Conservation (phyloP, 23 tunicate species). For the Diplosoma virens region DNA sequence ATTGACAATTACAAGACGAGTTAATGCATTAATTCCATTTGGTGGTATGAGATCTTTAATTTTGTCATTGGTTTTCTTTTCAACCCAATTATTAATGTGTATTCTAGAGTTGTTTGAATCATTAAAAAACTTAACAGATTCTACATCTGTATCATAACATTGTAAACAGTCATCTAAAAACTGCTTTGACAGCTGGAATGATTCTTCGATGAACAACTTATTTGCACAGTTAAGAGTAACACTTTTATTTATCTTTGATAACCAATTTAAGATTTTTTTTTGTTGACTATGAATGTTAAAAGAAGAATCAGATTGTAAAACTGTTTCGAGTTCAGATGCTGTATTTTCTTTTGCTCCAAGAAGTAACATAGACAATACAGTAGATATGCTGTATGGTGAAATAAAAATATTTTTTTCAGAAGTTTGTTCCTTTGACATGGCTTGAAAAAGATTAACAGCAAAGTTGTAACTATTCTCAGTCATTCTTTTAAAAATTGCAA, state of each 20-base stretch:
- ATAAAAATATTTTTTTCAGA: constrained; percentile 38
- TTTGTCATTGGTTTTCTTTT: constrained; percentile 53
- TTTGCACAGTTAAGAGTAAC: constrained; percentile 58
- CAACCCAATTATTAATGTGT: constrained; percentile 60
- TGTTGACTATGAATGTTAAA: neutral
- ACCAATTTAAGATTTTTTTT: neutral
- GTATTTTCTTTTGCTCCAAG: constrained; percentile 44
- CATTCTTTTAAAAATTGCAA: too few species aligned
- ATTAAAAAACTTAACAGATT: constrained; percentile 27
- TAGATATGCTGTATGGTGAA: constrained; percentile 55
- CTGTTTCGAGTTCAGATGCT: neutral
- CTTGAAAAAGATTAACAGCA: too few species aligned
- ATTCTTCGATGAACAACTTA: constrained; percentile 56
- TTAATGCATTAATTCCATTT: constrained; percentile 24
- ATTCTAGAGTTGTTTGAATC: constrained; percentile 48
- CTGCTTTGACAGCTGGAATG: constrained; percentile 23
- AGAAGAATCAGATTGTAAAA: neutral
- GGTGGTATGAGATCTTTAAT: constrained; percentile 56
- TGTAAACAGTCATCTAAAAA: constrained; percentile 28
- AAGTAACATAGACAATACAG: constrained; percentile 39
- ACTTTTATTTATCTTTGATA: neutral
- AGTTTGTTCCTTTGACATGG: too few species aligned
- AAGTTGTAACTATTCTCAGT: too few species aligned
- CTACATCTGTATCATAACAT: constrained; percentile 9
- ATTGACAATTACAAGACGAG: constrained; percentile 57